Percentiles rank a stretch among this genome's conserved stretches.
Evolutionary conservation across 2,113 vertebrate species (phyloP).

Genomic region (Hirundichthys speculiger): DNA sequence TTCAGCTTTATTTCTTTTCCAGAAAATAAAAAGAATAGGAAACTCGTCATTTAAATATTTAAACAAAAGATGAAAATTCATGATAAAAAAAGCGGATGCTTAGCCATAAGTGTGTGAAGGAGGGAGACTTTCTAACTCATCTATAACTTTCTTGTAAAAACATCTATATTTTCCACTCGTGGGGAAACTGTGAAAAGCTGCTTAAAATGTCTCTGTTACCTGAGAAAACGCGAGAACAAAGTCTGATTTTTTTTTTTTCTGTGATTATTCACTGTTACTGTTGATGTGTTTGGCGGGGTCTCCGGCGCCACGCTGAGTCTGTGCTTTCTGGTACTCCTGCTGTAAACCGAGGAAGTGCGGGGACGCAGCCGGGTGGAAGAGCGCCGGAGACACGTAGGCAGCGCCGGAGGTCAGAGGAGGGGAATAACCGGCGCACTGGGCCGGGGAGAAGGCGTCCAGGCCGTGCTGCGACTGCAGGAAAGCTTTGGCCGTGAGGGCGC

Average conservation of each 20-base stretch:
- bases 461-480: constrained; percentile 74
- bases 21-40: constrained; percentile 54
- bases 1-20: constrained; percentile 76
- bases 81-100: constrained; percentile 25
- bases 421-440: constrained; percentile 50
- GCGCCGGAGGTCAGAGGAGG: constrained; percentile 59
- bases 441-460: constrained; percentile 67
- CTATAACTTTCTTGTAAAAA: constrained; percentile 50
- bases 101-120: constrained; percentile 1
- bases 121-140: constrained; percentile 31
- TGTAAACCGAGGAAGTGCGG: constrained; percentile 76
- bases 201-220: constrained; percentile 64
- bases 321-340: constrained; percentile 79
- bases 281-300: constrained; percentile 68
- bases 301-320: constrained; percentile 56
- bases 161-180: constrained; percentile 1
- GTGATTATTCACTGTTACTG: constrained; percentile 39
- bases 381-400: constrained; percentile 64
- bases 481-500: constrained; percentile 73
- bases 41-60: constrained; percentile 80
- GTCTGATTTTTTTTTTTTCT: constrained; percentile 6
- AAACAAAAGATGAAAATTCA: constrained; percentile 37
- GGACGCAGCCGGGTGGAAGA: constrained; percentile 73
- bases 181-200: constrained; percentile 11
- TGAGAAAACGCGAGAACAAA: constrained; percentile 68